These are phyloP conservation scores for Zaprionus davidi DNA, from an alignment of 1,140 invertebrate species.

Conservation along the genomic window DNA sequence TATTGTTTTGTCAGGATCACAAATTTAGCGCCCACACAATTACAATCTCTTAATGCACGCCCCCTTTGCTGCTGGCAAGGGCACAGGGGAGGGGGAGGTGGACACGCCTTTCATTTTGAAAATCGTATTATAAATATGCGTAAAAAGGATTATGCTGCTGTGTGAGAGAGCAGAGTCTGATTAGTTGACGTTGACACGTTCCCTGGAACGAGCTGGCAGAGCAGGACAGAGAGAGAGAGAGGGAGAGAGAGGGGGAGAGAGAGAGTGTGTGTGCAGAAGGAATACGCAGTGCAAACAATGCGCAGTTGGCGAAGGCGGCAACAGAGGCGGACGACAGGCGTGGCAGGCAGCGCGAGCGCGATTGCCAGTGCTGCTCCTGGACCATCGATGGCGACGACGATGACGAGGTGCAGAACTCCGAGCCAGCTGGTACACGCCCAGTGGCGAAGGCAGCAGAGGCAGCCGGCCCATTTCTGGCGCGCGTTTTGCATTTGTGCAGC, in stretches of 20 bases:
- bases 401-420: conserved; percentile 61
- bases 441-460: conserved; percentile 28
- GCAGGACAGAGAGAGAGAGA: neutral
- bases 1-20: neutral
- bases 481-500: conserved; percentile 59
- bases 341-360: conserved; percentile 58
- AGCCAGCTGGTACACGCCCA: conserved; percentile 60
- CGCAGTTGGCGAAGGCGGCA: conserved; percentile 59
- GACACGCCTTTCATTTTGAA: conserved; percentile 14
- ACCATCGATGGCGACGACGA: conserved; percentile 1
- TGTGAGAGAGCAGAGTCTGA: conserved; percentile 40
- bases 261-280: neutral
- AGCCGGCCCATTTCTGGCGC: conserved; percentile 75
- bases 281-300: conserved; percentile 41
- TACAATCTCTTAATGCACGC: conserved; percentile 55
- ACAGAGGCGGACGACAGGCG: conserved; percentile 67
- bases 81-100: neutral
- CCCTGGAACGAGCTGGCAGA: conserved; percentile 36
- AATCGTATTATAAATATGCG: conserved; percentile 60
- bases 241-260: too few relatives aligned
- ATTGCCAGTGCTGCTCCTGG: conserved; percentile 32
- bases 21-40: conserved; percentile 69
- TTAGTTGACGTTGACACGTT: conserved; percentile 72
- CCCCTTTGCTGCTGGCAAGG: conserved; percentile 3
- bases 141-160: conserved; percentile 55